These are phyloP conservation scores for Ginglymostoma cirratum DNA, from an alignment of 2,113 vertebrate genomes.

Conservation along the genomic window DNA sequence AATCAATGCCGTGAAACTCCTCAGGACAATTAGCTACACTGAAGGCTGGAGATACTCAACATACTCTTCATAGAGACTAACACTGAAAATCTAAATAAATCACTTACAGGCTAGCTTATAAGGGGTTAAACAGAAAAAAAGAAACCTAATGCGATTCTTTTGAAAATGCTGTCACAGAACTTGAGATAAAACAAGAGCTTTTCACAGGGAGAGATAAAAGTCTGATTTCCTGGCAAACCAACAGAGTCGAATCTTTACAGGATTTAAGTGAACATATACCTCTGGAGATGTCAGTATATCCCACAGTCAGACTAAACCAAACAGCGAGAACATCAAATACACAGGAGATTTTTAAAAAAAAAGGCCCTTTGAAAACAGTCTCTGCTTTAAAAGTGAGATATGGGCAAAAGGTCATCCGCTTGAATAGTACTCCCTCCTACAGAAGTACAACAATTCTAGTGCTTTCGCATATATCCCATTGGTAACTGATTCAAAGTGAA, in stretches of 20 bases:
- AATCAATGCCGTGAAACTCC: background rate
- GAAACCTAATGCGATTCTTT: background rate
- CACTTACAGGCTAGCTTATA: background rate
- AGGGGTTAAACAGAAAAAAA: background rate
- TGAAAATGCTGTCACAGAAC: background rate
- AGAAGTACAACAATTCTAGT: background rate
- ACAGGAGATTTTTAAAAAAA: background rate
- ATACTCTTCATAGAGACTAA: background rate
- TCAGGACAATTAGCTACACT: background rate
- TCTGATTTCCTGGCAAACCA: background rate
- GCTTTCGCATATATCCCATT: background rate
- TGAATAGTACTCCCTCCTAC: background rate
- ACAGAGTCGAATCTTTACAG: background rate
- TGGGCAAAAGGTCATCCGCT: background rate
- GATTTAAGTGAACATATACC: background rate
- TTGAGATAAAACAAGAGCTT: background rate
- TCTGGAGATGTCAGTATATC: background rate
- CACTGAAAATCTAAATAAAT: background rate
- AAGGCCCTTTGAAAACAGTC: background rate
- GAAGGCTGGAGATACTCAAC: too few relatives aligned
- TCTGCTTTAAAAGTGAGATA: background rate
- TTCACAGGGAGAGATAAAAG: slow-evolving; percentile 4
- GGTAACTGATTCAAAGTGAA: background rate
- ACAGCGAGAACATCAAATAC: background rate
- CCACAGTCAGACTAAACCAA: background rate